These are phyloP conservation scores for Myiozetetes cayanensis DNA, from an alignment of 2,113 vertebrate genomes.

Conservation along the genomic window DNA sequence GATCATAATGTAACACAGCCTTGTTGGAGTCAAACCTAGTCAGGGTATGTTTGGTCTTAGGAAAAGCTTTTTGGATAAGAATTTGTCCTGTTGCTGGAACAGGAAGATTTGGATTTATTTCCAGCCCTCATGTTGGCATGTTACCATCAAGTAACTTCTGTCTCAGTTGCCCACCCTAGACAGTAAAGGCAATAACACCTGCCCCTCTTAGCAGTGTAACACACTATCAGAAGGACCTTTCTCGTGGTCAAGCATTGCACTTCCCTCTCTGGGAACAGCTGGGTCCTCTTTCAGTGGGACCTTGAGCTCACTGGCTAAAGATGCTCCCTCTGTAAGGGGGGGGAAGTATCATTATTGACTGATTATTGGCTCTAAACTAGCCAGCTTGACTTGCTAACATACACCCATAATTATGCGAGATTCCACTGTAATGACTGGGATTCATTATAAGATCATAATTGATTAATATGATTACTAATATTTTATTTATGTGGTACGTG, in stretches of 20 bases:
- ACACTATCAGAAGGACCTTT: rapidly evolving
- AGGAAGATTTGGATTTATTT: not conserved
- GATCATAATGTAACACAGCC: not conserved
- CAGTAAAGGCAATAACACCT: not conserved
- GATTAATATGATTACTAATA: not conserved
- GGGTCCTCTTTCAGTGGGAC: not conserved
- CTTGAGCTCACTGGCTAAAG: not conserved
- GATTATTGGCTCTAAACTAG: not conserved
- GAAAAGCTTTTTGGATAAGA: not conserved
- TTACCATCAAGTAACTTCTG: not conserved
- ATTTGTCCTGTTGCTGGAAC: not conserved
- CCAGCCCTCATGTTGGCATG: rapidly evolving
- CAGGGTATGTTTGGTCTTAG: not conserved
- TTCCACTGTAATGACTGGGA: not conserved
- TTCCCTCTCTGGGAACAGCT: not conserved
- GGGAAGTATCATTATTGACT: not conserved
- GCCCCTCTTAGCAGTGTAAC: not conserved
- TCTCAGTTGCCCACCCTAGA: not conserved
- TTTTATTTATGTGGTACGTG: not conserved
- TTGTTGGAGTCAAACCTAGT: not conserved
- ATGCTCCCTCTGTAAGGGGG: not conserved
- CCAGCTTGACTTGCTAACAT: not conserved
- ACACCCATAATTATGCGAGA: not conserved
- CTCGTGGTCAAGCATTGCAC: rapidly evolving
- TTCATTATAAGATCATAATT: not conserved